Base-by-base conservation (phyloP, 2,888 invertebrate genomes). In the Cremastobaeus sp. region DNA sequence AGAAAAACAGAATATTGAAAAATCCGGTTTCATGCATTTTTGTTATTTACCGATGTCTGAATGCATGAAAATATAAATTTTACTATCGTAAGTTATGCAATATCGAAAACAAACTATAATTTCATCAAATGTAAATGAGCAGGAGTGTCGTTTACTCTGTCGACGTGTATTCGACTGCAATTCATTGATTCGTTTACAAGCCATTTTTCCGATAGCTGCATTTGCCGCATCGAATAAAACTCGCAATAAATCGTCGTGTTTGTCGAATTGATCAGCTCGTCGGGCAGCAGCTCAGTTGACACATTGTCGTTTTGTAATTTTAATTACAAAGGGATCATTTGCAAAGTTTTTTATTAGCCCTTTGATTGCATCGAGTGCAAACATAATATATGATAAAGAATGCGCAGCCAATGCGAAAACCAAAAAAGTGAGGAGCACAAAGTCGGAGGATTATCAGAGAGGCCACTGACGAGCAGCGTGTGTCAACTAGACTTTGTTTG, bases 401-500 rank as follows among this genome's bases (percentile, higher is more conserved):
- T 39, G 28, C 32, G 25, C 20, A 8, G 1, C 30, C 30, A 32
- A 32, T 32, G 17, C 6, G 12, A 28, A 54, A 41, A 39, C 30
- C n/a, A 1, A 32, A 34, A 54, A 39, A 41, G 11, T 20, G 15
- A 30, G 8, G 32, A 21, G 21, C 55, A 32, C n/a, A 14, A 39
- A 57, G 43, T 52, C 14, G 21, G 20, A 28, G 30, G 43, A 18
- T 34, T 30, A 57, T 34, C 47, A 18, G 30, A 60, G 48, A 48
- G 48, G 35, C 48, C 30, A 18, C 28, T 39, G 48, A 60, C 37
- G 60, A 48, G 37, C 57, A 43, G 21, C 30, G 30, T 48, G 34
- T 39, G 60, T 45, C 34, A 54, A 39, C 32, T 32, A 45, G 39
- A 66, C 76, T 78, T 81, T 79, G 77, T 78, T 81, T 80, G 80